Conservation (phyloP, 2,797 vertebrate genomes). For the Melopsittacus undulatus region DNA sequence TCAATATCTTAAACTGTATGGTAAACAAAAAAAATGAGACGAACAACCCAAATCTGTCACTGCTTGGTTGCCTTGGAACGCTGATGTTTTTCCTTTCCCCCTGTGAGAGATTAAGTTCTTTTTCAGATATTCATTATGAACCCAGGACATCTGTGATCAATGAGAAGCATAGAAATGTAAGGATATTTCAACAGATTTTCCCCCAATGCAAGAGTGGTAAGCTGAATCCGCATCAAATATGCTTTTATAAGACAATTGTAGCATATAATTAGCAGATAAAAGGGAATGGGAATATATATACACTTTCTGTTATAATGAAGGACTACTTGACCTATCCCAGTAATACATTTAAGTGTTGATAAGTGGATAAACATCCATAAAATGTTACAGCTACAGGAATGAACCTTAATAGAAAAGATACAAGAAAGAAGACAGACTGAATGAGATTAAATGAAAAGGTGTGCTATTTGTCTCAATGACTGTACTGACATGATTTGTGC, state of each 20-base stretch:
- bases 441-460: background rate
- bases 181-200: background rate
- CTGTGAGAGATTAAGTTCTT: background rate
- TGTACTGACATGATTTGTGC: background rate
- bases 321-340: background rate
- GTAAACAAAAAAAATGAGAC: slow-evolving; percentile 36
- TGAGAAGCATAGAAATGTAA: background rate
- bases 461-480: background rate
- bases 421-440: background rate
- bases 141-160: background rate
- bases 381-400: background rate
- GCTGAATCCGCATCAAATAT: background rate
- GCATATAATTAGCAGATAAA: background rate
- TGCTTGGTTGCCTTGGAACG: background rate
- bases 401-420: background rate
- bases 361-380: background rate
- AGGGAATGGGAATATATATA: background rate
- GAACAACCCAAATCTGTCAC: slow-evolving; percentile 31
- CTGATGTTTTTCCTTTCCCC: background rate
- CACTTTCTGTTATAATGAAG: background rate
- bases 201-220: background rate
- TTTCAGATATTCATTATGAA: slow-evolving; percentile 11
- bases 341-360: background rate
- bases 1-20: slow-evolving; percentile 36
- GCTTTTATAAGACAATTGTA: background rate